Base-by-base conservation (phyloP, 2,113 vertebrate species). In the Chascanopsetta lugubris region DNA sequence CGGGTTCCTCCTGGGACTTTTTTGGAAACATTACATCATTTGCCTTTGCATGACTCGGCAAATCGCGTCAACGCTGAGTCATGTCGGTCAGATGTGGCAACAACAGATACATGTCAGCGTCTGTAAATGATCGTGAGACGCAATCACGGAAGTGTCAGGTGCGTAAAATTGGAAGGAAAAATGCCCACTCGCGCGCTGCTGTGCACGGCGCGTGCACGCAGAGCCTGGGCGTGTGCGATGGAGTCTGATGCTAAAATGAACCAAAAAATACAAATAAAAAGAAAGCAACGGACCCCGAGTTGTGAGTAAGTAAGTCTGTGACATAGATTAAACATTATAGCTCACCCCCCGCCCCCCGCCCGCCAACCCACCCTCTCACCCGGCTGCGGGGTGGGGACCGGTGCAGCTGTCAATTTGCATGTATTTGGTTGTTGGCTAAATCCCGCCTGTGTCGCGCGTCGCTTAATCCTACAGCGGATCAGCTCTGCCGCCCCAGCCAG, bases 1-100 rank as follows among this genome's bases (percentile, higher is more conserved):
- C 79, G 24, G 82, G 57, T 84, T 86, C 82, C 86, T 88, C 77
- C 43, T 56, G 77, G 82, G 86, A 90, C 86, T 89, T 89, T 80
- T 80, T n/a, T 83, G 77, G 83, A 59, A 85, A 79, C 89, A 92
- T 93, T 79, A 92, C 90, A 92, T 93, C 92, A 91, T 93, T 72
- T 72, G 56, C 72, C 69, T 57, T 4, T 61, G 84, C 59, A 85
- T 87, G 85, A 77, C 76, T 83, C 75, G 70, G 85, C 80, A 75
- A 54, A 69, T 66, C 34, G 34, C 34, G 34, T 38, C 12, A 38
- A 13, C 12, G 34, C 34, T 15, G 12, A 38, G 15, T 38, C 13
- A 15, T 38, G 34, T 13, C 21, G 21, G 42, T 27, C 38, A 10
- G 6, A 24, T 5, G 1, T 38, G 1, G 34, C 10, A 27, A 47